Evolutionary conservation across 2,113 vertebrate genomes (phyloP), one percentile per base, ranked within the genome.

Genomic region (Australoheros scitulus): DNA sequence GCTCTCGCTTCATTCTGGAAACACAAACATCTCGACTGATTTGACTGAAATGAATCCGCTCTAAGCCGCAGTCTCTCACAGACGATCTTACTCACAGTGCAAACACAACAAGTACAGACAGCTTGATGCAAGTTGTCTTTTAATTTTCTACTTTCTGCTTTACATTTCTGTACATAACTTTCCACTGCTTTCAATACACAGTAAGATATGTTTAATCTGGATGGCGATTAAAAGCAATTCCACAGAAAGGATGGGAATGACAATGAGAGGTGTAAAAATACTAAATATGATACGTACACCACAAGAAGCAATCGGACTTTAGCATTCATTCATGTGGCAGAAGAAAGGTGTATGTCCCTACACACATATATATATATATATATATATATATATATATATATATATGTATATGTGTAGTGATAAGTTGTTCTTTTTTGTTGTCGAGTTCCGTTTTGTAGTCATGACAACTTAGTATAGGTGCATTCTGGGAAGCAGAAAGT

Each of bases 41-140:
- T 47, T 82, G 61, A 64, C 65, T 60, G 29, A 80, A 80, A 75
- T 74, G 60, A 81, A 81, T 82, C 59, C 0, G 6, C 61, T 84
- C 56, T 63, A 24, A 83, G 38, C 82, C 50, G 78, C 76, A 38
- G 80, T 61, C 57, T 65, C 70, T 80, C 41, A 14, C 68, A 61
- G 80, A 61, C 63, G 55, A 32, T 52, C 57, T 41, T 38, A 29
- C 17, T 57, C 41, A 7, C 20, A 32, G 47, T 68, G 76, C 63
- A 82, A 84, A 82, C 36, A 80, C 77, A 80, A 34, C 79, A 85
- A 76, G 87, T 24, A 24, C 41, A 82, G 56, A 38, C 74, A 77
- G 81, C 80, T 68, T 56, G 57, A 61, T 80, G 76, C 50, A 74
- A 84, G 61, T 14, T 80, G 78, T 82, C 76, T 63, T 61, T 75